phyloP scores from a whole-genome alignment of 2,113 vertebrate species.

The Centrocercus urophasianus region DNA sequence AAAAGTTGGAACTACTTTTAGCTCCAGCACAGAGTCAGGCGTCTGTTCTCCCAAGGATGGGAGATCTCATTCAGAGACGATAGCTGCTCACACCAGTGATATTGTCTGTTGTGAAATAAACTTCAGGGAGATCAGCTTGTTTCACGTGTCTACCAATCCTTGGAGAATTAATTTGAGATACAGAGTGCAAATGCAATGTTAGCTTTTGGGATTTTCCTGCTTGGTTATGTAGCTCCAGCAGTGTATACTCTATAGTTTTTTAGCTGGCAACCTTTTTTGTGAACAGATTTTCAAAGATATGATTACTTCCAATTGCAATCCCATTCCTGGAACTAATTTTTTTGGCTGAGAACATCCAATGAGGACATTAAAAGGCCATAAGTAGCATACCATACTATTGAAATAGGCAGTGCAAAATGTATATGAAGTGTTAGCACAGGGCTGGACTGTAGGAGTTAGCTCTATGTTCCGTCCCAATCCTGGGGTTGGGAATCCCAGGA shows the following conservation, averaged over 20 bases:
- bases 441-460: not conserved
- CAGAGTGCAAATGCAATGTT: not conserved
- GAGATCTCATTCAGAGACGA: not conserved
- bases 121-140: not conserved
- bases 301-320: not conserved
- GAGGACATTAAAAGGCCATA: not conserved
- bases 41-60: not conserved
- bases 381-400: not conserved
- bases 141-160: not conserved
- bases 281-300: not conserved
- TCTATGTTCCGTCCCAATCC: not conserved
- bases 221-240: not conserved
- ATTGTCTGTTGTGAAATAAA: not conserved
- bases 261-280: not conserved
- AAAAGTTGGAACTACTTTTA: conserved; percentile 50
- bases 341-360: not conserved
- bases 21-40: conserved; percentile 20
- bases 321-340: not conserved
- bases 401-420: not conserved
- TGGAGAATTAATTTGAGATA: not conserved
- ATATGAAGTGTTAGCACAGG: not conserved
- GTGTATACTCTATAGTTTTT: not conserved
- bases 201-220: not conserved
- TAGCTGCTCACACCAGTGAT: not conserved
- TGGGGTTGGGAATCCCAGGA: not conserved